Conservation (phyloP, 2,888 invertebrate species). For the Unio delphinus region DNA sequence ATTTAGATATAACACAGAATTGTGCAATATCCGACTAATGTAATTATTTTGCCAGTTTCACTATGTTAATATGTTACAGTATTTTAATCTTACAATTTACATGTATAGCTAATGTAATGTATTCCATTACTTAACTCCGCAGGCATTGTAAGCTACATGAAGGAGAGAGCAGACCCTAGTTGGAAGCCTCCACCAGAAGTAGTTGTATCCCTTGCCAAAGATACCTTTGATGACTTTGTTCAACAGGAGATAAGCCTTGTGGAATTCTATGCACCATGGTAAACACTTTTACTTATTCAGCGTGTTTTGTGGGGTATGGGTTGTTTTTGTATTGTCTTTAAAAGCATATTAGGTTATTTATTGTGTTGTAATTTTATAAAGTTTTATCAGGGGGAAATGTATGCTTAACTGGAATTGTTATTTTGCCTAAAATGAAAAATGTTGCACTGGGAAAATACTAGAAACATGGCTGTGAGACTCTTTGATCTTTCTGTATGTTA, state of each 20-base stretch:
- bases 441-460: too few species aligned
- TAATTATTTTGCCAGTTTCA: not conserved
- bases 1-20: too few species aligned
- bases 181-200: slow-evolving; percentile 75
- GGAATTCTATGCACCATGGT: slow-evolving; percentile 78
- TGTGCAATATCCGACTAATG: too few species aligned
- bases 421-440: too few species aligned
- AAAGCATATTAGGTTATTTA: too few species aligned
- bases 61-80: not conserved
- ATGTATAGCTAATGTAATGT: not conserved
- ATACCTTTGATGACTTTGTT: slow-evolving; percentile 70
- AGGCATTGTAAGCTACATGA: slow-evolving; percentile 75
- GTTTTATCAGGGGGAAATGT: too few species aligned
- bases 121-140: slow-evolving; percentile 13
- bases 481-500: too few species aligned
- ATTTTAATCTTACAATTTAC: not conserved
- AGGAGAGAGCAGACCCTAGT: slow-evolving; percentile 72
- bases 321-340: too few species aligned
- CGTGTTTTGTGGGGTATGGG: not conserved
- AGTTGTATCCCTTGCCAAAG: slow-evolving; percentile 72
- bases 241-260: slow-evolving; percentile 73
- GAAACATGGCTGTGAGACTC: too few species aligned
- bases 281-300: not conserved
- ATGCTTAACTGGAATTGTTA: too few species aligned
- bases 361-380: too few species aligned